These are phyloP conservation scores for Oscheius onirici DNA, from an alignment of 2,888 invertebrate species.

Conservation along the genomic window DNA sequence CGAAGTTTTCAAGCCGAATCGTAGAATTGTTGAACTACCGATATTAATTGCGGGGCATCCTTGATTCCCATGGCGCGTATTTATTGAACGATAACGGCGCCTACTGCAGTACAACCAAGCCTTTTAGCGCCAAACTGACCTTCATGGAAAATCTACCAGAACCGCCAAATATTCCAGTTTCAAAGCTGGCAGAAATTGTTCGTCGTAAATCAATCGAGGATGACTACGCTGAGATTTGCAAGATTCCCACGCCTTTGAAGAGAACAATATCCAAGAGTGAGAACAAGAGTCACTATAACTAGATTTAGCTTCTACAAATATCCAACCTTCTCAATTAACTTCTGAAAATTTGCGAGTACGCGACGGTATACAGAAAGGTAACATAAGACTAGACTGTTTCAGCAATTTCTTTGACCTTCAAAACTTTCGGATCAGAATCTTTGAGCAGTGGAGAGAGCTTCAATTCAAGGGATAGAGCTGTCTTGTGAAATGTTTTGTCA, in stretches of 20 bases:
- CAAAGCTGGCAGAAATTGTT: neutral
- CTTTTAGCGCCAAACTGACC: neutral
- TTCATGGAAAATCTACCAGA: constrained; percentile 32
- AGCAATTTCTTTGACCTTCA: constrained; percentile 5
- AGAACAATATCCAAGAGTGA: constrained; percentile 15
- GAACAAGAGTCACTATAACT: neutral
- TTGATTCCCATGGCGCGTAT: too few species aligned
- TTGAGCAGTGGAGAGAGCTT: neutral
- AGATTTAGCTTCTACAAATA: neutral
- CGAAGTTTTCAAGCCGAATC: too few species aligned
- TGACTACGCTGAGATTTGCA: neutral
- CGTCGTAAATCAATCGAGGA: neutral
- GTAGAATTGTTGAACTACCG: too few species aligned
- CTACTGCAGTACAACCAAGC: too few species aligned
- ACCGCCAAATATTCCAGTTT: constrained; percentile 18
- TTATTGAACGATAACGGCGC: too few species aligned
- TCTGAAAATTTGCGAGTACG: neutral
- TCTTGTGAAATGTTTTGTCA: too few species aligned
- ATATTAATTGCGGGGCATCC: too few species aligned
- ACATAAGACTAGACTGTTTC: neutral
- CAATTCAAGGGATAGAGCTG: too few species aligned
- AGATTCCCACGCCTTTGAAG: constrained; percentile 13
- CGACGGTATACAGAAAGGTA: constrained; percentile 1
- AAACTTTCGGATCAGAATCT: constrained; percentile 1
- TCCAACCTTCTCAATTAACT: neutral